A percentile compares a stretch with the other conserved stretches of the same genome.
Evolutionary conservation across 2,113 vertebrate genomes (phyloP).

Genomic region (Podarcis muralis): DNA sequence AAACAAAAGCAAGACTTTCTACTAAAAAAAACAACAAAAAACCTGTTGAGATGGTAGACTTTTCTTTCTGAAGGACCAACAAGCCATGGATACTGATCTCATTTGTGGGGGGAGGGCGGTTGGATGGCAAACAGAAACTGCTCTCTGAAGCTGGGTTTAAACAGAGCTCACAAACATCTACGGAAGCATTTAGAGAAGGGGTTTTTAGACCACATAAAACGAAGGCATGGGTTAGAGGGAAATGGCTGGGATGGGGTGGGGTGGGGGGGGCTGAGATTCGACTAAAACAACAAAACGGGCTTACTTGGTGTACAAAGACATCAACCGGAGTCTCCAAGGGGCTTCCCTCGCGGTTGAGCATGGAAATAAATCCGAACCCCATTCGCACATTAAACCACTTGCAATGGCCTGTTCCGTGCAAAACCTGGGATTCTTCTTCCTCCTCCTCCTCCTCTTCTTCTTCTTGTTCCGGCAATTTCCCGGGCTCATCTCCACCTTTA

Average conservation of each 20-base stretch:
- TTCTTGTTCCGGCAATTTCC: slow-evolving; percentile 87
- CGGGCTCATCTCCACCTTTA: slow-evolving; percentile 92
- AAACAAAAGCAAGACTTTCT: slow-evolving; percentile 1
- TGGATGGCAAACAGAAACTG: not conserved
- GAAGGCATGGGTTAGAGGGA: not conserved
- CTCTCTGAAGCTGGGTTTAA: slow-evolving; percentile 38
- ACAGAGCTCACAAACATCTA: slow-evolving; percentile 24
- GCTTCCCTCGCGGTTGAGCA: slow-evolving; percentile 92
- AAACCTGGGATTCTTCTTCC: slow-evolving; percentile 83
- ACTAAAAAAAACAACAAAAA: not conserved
- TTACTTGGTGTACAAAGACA: slow-evolving; percentile 99
- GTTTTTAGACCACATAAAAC: slow-evolving; percentile 12
- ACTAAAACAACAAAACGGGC: slow-evolving; percentile 58
- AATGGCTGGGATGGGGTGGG: too few species aligned
- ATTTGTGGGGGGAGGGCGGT: slow-evolving; percentile 6
- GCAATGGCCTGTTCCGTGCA: slow-evolving; percentile 94
- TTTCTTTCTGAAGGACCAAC: not conserved
- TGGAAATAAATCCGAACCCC: slow-evolving; percentile 99
- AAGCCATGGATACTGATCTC: not conserved
- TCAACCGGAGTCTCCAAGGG: slow-evolving; percentile 92
- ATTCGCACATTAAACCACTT: slow-evolving; percentile 99
- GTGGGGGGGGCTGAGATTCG: not conserved
- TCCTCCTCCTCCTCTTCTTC: slow-evolving; percentile 85
- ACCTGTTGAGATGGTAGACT: not conserved
- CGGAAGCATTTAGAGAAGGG: slow-evolving; percentile 20